Percentiles rank a stretch among this genome's conserved stretches.
phyloP scores from a whole-genome alignment of 2,888 invertebrate species.

The Amorpha juglandis region DNA sequence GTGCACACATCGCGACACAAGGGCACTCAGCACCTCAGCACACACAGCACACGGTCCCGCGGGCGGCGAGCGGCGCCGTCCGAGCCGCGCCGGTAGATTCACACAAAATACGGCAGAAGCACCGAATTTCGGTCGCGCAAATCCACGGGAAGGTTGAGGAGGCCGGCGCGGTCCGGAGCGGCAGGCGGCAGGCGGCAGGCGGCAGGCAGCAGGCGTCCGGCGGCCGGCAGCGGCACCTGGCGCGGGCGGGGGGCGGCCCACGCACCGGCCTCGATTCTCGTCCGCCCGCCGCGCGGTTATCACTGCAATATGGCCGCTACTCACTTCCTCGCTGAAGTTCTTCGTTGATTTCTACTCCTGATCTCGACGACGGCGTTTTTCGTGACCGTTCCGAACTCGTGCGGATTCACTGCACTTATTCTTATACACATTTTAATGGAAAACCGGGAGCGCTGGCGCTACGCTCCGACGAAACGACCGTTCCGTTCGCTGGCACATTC shows the following conservation, averaged over 20 bases:
- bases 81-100: constrained; percentile 76
- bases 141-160: constrained; percentile 84
- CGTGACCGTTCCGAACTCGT: constrained; percentile 83
- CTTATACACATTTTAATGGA: constrained; percentile 85
- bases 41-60: constrained; percentile 72
- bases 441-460: constrained; percentile 84
- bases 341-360: constrained; percentile 84
- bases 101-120: constrained; percentile 76
- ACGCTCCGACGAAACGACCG: constrained; percentile 85
- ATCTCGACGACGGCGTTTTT: constrained; percentile 83
- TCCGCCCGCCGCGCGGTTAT: constrained; percentile 85
- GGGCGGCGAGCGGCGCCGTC: constrained; percentile 58
- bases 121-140: constrained; percentile 83
- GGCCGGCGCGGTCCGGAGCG: constrained; percentile 86
- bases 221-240: constrained; percentile 85
- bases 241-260: constrained; percentile 84
- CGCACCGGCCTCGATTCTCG: constrained; percentile 85
- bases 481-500: constrained; percentile 84
- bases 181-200: constrained; percentile 63
- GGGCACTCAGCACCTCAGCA: constrained; percentile 75
- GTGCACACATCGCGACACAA: constrained; percentile 78
- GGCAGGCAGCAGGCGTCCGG: constrained; percentile 78
- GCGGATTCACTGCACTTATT: constrained; percentile 84
- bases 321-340: constrained; percentile 85
- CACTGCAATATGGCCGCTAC: constrained; percentile 85